Base-by-base conservation (phyloP, 2,113 vertebrate genomes). In the Syrmaticus mikado region DNA sequence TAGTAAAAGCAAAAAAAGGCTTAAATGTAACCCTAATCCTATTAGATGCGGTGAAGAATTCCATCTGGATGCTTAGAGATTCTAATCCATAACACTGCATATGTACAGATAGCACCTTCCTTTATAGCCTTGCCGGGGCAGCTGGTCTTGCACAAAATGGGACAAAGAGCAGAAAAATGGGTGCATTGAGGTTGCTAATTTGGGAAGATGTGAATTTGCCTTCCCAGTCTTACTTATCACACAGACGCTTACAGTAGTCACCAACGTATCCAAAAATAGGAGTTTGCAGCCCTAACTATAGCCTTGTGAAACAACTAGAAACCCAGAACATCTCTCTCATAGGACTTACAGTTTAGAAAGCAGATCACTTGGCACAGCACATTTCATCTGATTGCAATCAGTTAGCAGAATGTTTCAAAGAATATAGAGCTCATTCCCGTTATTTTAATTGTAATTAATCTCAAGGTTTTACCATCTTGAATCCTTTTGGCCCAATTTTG, bases 401-500 rank as follows among this genome's bases (percentile, higher is more conserved):
- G 18, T 34, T 95, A 94, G 20, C 21, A 91, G 92, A 92, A 87
- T 67, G 55, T 78, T 90, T 80, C 80, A 38, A 85, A 85, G 82
- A 24, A 16, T 66, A 94, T 50, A 13, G 64, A 89, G 45, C 72
- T 70, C 68, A 93, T 89, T 94, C 85, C 67, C 78, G 81, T 62
- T 27, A 4, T 41, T 84, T 94, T 66, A 78, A 70, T 94, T 90
- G 24, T 70, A 34, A 83, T 70, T 93, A 74, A 62, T 79, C 50
- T 84, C 75, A 80, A 28, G 65, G 58, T 78, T 95, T 93, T 85
- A 79, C 52, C 76, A 88, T n/a, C 45, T 93, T 52, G 65, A 32
- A 92, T 75, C 58, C 58, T 91, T 95, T 66, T 76, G 82, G 85
- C 85, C 85, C 92, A 68, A 91, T 97, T 97, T 95, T 84, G 52